phyloP scores from a whole-genome alignment of 2,797 vertebrate genomes.

The Cyclopterus lumpus region DNA sequence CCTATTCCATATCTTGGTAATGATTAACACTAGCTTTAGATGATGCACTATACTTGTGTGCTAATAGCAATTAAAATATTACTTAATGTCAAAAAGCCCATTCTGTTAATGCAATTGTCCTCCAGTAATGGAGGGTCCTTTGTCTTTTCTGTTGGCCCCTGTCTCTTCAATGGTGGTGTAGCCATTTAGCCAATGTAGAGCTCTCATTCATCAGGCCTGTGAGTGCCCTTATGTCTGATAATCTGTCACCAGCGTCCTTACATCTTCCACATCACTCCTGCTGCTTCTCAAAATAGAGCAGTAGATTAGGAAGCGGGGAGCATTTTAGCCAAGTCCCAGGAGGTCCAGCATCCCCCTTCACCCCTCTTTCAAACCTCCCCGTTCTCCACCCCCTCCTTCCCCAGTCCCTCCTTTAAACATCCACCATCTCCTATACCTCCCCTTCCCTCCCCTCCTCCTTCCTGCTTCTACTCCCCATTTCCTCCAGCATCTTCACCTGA shows the following conservation, averaged over 20 bases:
- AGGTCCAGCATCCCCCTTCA: conserved; percentile 55
- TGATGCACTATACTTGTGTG: conserved; percentile 11
- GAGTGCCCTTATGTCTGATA: conserved; percentile 65
- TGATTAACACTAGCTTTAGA: conserved; percentile 31
- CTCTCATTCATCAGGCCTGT: conserved; percentile 74
- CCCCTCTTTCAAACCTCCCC: conserved; percentile 23
- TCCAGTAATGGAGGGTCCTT: conserved; percentile 56
- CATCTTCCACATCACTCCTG: conserved; percentile 49
- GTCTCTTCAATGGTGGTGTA: conserved; percentile 48
- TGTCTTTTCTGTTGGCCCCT: conserved; percentile 53
- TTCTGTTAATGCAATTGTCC: conserved; percentile 62
- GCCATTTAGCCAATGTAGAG: conserved; percentile 67
- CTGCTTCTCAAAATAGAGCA: conserved; percentile 69
- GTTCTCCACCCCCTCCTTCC: conserved; percentile 11
- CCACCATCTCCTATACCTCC: not conserved
- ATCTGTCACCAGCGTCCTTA: conserved; percentile 59
- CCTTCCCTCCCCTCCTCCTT: not conserved
- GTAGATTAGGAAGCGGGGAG: conserved; percentile 55
- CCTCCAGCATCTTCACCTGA: conserved; percentile 55
- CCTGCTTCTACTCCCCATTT: conserved; percentile 32
- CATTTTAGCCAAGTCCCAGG: conserved; percentile 62
- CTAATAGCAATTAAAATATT: conserved; percentile 48
- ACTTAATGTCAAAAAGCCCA: conserved; percentile 56
- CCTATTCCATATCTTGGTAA: not conserved
- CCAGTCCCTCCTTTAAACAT: conserved; percentile 16